These are phyloP conservation scores for Rhinogobio ventralis DNA, from an alignment of 2,797 vertebrate genomes.

Conservation along the genomic window DNA sequence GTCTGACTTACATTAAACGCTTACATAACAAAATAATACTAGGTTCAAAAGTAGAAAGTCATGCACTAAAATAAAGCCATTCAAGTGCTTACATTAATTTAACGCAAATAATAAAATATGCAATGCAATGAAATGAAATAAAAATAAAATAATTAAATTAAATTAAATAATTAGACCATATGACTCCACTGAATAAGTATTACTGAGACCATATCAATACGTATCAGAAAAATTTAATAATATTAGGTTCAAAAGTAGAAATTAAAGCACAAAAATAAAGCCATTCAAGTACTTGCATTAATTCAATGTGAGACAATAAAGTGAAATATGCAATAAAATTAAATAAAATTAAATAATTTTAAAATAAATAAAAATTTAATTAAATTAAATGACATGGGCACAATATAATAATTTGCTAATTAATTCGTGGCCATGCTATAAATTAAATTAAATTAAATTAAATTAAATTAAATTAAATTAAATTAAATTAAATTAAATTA, in stretches of 20 bases:
- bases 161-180: neutral
- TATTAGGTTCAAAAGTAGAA: neutral
- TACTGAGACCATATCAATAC: too few species aligned
- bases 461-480: too few species aligned
- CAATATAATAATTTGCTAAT: too few species aligned
- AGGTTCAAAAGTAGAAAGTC: neutral
- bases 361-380: too few species aligned
- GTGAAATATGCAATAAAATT: neutral
- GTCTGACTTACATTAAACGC: neutral
- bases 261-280: neutral
- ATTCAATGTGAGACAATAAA: neutral
- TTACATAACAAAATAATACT: neutral
- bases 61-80: neutral
- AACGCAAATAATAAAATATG: neutral
- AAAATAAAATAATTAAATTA: neutral
- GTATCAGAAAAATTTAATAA: neutral
- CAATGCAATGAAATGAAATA: neutral
- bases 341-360: neutral
- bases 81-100: neutral
- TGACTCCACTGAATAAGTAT: too few species aligned
- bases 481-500: too few species aligned
- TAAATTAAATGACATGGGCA: too few species aligned
- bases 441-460: too few species aligned
- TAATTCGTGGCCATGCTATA: too few species aligned
- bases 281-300: too few species aligned